Conservation (phyloP, 2,797 vertebrate species). For the Cynodonichthys magdalenae region DNA sequence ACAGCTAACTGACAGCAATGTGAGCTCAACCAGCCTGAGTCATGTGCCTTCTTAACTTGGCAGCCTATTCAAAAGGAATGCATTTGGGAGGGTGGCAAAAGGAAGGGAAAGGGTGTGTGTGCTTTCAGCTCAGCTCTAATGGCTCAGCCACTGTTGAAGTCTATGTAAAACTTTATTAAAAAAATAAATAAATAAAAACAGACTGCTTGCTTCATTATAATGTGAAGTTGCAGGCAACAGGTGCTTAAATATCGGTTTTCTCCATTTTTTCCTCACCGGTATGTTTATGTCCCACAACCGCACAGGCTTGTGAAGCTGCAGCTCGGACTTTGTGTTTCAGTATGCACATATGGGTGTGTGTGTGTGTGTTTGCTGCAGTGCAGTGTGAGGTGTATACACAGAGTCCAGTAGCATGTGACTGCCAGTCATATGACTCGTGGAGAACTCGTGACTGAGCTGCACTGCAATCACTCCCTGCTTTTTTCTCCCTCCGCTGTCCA, state of each 20-base stretch:
- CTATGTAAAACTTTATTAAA: constrained; percentile 15
- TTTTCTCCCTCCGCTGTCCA: constrained; percentile 8
- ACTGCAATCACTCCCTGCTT: constrained; percentile 75
- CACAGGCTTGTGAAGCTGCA: background rate
- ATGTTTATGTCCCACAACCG: background rate
- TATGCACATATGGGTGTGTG: constrained; percentile 30
- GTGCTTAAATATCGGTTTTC: background rate
- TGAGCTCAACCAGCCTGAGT: constrained; percentile 64
- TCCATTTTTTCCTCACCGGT: background rate
- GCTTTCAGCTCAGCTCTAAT: constrained; percentile 52
- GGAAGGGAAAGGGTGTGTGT: constrained; percentile 11
- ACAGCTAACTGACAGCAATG: constrained; percentile 67
- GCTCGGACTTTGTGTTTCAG: constrained; percentile 10
- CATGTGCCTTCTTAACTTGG: constrained; percentile 75
- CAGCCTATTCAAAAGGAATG: constrained; percentile 70
- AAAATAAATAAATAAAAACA: constrained; percentile 2
- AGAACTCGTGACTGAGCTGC: constrained; percentile 86
- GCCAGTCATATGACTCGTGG: constrained; percentile 87
- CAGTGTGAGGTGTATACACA: constrained; percentile 76
- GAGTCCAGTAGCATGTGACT: constrained; percentile 85
- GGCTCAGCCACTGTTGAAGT: constrained; percentile 51
- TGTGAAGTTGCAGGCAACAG: background rate
- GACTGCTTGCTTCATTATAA: background rate
- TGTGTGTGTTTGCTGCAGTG: constrained; percentile 58
- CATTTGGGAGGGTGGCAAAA: constrained; percentile 40